Conservation (phyloP, 2,888 invertebrate species). For the Rambutsinella grinnellia region DNA sequence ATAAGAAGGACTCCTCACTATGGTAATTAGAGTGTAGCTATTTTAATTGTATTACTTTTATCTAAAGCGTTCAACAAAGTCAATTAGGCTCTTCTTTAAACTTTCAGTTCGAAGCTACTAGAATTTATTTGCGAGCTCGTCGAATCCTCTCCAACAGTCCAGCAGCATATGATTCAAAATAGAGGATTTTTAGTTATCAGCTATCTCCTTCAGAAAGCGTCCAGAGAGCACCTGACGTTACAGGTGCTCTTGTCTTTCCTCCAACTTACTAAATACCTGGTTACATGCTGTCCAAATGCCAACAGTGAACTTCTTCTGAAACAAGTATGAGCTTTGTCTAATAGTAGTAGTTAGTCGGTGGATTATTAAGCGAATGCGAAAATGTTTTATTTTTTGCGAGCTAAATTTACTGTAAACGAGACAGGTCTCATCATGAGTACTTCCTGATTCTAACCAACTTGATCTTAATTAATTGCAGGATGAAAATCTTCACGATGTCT, state of each 20-base stretch:
- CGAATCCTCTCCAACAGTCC: constrained; percentile 96
- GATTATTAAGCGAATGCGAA: not conserved
- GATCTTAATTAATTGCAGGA: constrained; percentile 79
- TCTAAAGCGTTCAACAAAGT: constrained; percentile 99
- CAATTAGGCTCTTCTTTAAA: too few species aligned
- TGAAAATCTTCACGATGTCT: constrained; percentile 97
- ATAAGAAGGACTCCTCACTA: constrained; percentile 87
- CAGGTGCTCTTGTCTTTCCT: constrained; percentile 94
- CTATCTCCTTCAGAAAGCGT: constrained; percentile 94
- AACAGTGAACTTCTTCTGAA: constrained; percentile 92
- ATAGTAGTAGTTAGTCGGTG: too few species aligned
- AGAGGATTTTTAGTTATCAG: constrained; percentile 98
- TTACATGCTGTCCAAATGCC: constrained; percentile 87
- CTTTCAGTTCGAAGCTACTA: constrained; percentile 87
- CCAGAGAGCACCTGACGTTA: constrained; percentile 91
- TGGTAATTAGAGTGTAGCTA: constrained; percentile 98
- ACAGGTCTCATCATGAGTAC: too few species aligned
- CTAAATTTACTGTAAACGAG: not conserved
- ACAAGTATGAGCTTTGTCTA: constrained; percentile 84
- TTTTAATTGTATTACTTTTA: constrained; percentile 90
- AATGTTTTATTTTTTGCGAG: not conserved
- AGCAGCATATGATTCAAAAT: constrained; percentile 99
- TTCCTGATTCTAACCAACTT: too few species aligned
- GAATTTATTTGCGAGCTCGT: constrained; percentile 98
- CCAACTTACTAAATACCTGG: constrained; percentile 91